phyloP scores from a whole-genome alignment of 2,797 vertebrate genomes.

The Ciconia nigra region DNA sequence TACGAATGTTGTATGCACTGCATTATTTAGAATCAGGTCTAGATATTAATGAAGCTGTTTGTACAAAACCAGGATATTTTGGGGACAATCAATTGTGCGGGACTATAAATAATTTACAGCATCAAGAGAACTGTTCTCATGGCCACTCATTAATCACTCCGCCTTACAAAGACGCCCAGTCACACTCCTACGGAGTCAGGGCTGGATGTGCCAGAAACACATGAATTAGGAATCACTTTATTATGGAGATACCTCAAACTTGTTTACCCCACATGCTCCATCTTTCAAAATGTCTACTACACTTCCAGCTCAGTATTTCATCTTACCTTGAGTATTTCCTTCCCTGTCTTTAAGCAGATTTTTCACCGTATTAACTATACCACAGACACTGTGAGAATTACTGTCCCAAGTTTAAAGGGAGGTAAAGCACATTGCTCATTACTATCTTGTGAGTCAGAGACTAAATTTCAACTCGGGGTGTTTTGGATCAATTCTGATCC shows the following conservation, averaged over 20 bases:
- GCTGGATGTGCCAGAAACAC: slow-evolving; percentile 20
- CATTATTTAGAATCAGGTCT: background rate
- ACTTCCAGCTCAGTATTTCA: background rate
- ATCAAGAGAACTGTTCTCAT: slow-evolving; percentile 11
- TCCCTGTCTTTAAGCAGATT: background rate
- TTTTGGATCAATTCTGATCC: background rate
- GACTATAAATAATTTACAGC: slow-evolving; percentile 45
- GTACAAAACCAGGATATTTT: slow-evolving; percentile 18
- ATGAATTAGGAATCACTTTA: slow-evolving; percentile 39
- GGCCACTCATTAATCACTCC: slow-evolving; percentile 9
- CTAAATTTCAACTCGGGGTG: background rate
- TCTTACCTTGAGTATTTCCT: background rate
- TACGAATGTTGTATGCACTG: background rate
- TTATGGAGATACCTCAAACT: slow-evolving; percentile 43
- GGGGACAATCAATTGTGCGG: slow-evolving; percentile 32
- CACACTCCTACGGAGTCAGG: background rate
- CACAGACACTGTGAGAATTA: background rate
- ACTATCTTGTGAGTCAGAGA: background rate
- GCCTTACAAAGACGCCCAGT: background rate
- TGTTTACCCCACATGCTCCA: slow-evolving; percentile 17
- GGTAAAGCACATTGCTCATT: background rate
- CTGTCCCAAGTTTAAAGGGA: background rate
- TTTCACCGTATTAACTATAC: background rate
- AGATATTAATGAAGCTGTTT: slow-evolving; percentile 50
- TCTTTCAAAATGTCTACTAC: slow-evolving; percentile 21